Base-by-base conservation (phyloP, 2,888 invertebrate genomes). In the Acanthoscelides obtectus region DNA sequence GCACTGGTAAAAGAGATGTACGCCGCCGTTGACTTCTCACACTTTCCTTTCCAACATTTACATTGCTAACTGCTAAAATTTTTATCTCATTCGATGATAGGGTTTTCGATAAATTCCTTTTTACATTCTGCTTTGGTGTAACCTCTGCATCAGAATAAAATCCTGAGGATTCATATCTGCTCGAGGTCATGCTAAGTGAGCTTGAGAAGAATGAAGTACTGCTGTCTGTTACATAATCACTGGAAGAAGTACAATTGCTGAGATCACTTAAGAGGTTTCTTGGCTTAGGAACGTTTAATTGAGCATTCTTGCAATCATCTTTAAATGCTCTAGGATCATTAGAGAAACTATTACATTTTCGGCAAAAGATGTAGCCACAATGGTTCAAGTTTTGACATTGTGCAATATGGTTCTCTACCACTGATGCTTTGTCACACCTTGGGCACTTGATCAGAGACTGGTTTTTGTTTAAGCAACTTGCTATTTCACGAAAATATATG, bases 341-440 rank as follows among this genome's bases (percentile, higher is more conserved):
- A 0, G 84, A 80, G 69, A 78, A 82, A 73, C 84, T 83, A 8
- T 77, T 75, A 76, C 85, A 85, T 45, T 80, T 79, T n/a, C n/a
- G n/a, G n/a, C n/a, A n/a, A n/a, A n/a, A n/a, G n/a, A n/a, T n/a
- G n/a, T n/a, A n/a, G n/a, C 84, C 83, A 71, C 85, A 85, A 25
- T 76, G 75, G 19, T 73, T 73, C 20, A 76, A 64, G 69, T 80
- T 78, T 70, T 80, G 81, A 70, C 85, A 85, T 69, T 84, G 84
- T 21, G 80, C 81, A 64, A 85, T 82, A 71, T 77, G 80, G 64
- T 79, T 80, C 63, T 84, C 82, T 22, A 84, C 82, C 8, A 85
- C 76, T 5, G 82, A 80, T 0, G 81, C 79, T 27, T 79, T 77
- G 22, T 73, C 74, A 75, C 85, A 85, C 45, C 22, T n/a, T n/a